Base-by-base conservation (phyloP, 2,888 invertebrate genomes). In the Pristionchus arcanus region DNA sequence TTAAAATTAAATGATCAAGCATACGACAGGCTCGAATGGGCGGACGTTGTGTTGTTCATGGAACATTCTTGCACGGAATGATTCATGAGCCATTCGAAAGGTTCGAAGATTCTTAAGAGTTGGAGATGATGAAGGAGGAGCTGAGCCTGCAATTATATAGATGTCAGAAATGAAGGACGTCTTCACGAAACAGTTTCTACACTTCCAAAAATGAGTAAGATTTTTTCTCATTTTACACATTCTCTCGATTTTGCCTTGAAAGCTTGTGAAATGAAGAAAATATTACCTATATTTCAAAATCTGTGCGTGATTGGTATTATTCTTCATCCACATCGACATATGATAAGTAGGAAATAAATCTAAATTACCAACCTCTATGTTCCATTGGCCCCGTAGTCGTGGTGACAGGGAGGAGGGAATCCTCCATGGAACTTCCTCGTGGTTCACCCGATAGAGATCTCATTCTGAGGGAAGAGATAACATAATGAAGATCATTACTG, bases 41-140 rank as follows among this genome's bases (percentile, higher is more conserved):
- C 87, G 87, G 21, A 66, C 68, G 77, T 66, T 83, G 81, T 92
- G 91, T 66, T 92, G 92, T 89, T 92, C 92, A 34, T 92, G 94
- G 53, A 94, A 92, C 94, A 94, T 94, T 88, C 94, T 92, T 42
- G 94, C 91, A 25, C 94, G 91, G 90, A 94, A 94, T 53, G 92
- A 92, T 90, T 94, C 94, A 86, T 94, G 94, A 11, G 94, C 94
- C 63, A 89, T 90, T 91, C 91, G 91, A 91, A 93, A 93, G 11
- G 81, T 66, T 16, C 63, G 81, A 9, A 89, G 66, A 59, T 83
- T 42, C 2, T 31, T 49, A 37, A 89, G 89, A 37, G 89, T 83
- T 0, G 89, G 81, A 74, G 89, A 81, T 0, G 77, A 49, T 4
- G 49, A 37, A 5, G 59, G 25, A n/a, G 83, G 59, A 34, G 59